Base-by-base conservation (phyloP, 2,797 vertebrate species). In the Australoheros facetus region DNA sequence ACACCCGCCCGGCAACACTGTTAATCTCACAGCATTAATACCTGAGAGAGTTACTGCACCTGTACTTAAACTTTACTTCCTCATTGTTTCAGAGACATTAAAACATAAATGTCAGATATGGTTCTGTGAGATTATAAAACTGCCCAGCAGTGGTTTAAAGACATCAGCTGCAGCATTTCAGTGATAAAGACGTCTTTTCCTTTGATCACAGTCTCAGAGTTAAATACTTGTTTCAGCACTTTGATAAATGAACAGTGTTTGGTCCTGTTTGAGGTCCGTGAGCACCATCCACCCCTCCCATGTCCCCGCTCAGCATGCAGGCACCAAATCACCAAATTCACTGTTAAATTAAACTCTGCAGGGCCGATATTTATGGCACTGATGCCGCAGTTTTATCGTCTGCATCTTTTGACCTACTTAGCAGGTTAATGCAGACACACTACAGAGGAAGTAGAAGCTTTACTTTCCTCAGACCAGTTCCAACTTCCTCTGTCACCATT, bases 401-500 rank as follows among this genome's bases (percentile, higher is more conserved):
- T 57, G 80, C 16, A 13, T 79, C 58, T 58, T 56, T 32, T 88
- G 88, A 87, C 85, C 88, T 77, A 87, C 21, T 89, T 90, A 71
- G 14, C 26, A 79, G 28, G 78, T 28, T 39, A 45, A 13, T 12
- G 7, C 74, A 30, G 69, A 83, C 51, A 16, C n/a, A 51, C 32
- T 71, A 64, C 60, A 62, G 69, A 3, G 42, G 58, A 86, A 71
- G 57, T 2, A 56, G 34, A 56, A 75, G 53, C 75, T 73, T 39
- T 12, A 21, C 59, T 56, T 75, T 75, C 57, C 71, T 82, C 71
- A 73, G 59, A 86, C 60, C 58, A 37, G 54, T 42, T 81, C 73
- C 37, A 2, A 78, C 91, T 94, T 95, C 93, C 93, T 94, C 87
- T 80, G 87, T 86, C 48, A 1, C 76, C 81, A 71, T 80, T 87